A percentile compares a stretch with the other conserved stretches of the same genome.
These are phyloP conservation scores for Ursus arctos DNA, from an alignment of 2,113 vertebrate genomes.

Conservation along the genomic window DNA sequence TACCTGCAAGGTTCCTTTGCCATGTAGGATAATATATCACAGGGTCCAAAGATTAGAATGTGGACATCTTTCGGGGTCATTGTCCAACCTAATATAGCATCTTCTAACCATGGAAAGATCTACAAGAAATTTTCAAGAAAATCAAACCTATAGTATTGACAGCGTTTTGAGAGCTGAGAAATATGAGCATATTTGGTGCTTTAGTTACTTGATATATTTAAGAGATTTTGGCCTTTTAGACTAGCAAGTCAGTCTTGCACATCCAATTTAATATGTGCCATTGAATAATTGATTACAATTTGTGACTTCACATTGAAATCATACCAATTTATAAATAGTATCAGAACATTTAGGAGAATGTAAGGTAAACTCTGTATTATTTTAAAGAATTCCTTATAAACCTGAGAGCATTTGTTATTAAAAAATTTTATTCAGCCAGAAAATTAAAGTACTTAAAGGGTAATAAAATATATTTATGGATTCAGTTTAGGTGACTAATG, in stretches of 20 bases:
- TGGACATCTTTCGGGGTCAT: neutral
- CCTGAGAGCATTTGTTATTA: neutral
- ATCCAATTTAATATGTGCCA: constrained; percentile 7
- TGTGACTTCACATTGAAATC: constrained; percentile 19
- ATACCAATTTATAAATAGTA: neutral
- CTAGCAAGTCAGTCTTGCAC: neutral
- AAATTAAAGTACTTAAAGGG: neutral
- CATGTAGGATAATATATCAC: neutral
- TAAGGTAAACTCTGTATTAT: neutral
- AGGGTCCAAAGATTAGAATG: neutral
- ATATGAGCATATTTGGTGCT: neutral
- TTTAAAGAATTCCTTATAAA: constrained; percentile 4
- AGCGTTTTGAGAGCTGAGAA: neutral
- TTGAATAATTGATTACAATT: neutral
- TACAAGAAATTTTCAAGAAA: neutral
- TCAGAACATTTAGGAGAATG: neutral
- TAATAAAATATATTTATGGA: constrained; percentile 3
- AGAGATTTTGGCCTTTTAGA: neutral
- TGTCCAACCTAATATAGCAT: neutral
- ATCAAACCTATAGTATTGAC: neutral
- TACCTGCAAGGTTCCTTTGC: neutral
- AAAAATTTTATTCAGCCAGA: neutral
- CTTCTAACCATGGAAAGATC: neutral
- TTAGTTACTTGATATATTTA: constrained; percentile 17
- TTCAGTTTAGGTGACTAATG: neutral